Evolutionary conservation across 2,888 invertebrate genomes (phyloP).

Genomic region (Epistrophella euchroma): DNA sequence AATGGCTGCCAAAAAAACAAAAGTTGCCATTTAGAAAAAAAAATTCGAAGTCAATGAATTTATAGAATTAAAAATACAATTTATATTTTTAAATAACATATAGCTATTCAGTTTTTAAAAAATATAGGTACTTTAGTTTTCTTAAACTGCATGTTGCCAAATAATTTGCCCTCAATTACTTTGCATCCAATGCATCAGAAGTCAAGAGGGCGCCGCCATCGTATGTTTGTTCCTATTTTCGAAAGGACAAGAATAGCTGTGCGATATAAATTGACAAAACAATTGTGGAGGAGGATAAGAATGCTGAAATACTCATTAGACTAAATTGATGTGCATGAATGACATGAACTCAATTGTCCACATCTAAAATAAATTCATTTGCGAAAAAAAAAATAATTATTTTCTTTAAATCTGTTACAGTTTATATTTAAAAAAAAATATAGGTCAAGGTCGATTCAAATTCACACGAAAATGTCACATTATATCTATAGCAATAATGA

Average conservation of each 20-base stretch:
- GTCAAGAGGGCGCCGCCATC: slow-evolving; percentile 30
- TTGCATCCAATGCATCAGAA: slow-evolving; percentile 21
- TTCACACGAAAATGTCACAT: background rate
- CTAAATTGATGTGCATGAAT: slow-evolving; percentile 19
- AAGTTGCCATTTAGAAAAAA: no score
- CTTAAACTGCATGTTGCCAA: slow-evolving; percentile 46
- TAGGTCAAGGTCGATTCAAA: slow-evolving; percentile 46
- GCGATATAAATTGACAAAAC: slow-evolving; percentile 2
- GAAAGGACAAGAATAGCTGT: background rate
- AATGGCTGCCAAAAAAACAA: no score
- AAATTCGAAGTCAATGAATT: no score
- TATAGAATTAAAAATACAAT: background rate
- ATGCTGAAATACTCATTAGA: slow-evolving; percentile 17
- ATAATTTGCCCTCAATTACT: slow-evolving; percentile 61
- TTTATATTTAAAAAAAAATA: background rate
- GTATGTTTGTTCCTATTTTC: slow-evolving; percentile 17
- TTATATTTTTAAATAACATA: background rate
- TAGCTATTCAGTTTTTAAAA: background rate
- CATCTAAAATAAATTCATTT: slow-evolving; percentile 11
- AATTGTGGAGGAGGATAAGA: slow-evolving; percentile 15
- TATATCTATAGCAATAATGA: no score
- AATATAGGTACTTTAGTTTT: background rate
- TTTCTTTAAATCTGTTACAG: background rate
- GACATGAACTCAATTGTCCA: slow-evolving; percentile 29
- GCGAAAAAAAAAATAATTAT: background rate